Conservation (phyloP, 2,888 invertebrate species). For the Timandra comae region DNA sequence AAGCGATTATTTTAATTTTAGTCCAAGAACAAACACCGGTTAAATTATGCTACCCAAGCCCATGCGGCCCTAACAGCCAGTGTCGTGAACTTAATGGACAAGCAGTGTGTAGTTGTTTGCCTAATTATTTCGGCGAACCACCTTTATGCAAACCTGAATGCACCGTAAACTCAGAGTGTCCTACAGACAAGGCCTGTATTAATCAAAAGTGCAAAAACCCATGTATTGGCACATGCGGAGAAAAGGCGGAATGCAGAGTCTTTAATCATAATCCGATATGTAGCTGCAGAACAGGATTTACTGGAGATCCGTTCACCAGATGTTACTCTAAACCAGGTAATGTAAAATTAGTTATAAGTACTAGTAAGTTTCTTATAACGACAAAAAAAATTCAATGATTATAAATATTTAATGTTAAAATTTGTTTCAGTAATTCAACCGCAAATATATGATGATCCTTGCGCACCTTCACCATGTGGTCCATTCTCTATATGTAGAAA, state of each 20-base stretch:
- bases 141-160: constrained; percentile 83
- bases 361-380: constrained; percentile 2
- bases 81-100: constrained; percentile 76
- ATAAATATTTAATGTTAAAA: constrained; percentile 3
- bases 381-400: background rate
- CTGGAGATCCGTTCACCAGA: constrained; percentile 81
- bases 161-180: constrained; percentile 80
- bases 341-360: constrained; percentile 3
- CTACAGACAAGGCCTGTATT: constrained; percentile 78
- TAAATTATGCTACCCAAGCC: constrained; percentile 74
- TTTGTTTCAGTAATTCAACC: constrained; percentile 46
- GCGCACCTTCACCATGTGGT: constrained; percentile 82
- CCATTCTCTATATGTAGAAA: constrained; percentile 78
- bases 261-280: constrained; percentile 84
- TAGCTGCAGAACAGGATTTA: constrained; percentile 78
- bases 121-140: constrained; percentile 81
- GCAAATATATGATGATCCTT: constrained; percentile 74
- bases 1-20: constrained; percentile 38
- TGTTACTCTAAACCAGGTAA: constrained; percentile 78
- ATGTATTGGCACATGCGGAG: constrained; percentile 83
- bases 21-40: constrained; percentile 55
- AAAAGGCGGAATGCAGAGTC: constrained; percentile 82
- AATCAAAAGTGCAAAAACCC: constrained; percentile 84
- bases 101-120: constrained; percentile 83
- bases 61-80: constrained; percentile 79